Conservation (phyloP, 2,888 invertebrate species). For the Hetaerina titia region DNA sequence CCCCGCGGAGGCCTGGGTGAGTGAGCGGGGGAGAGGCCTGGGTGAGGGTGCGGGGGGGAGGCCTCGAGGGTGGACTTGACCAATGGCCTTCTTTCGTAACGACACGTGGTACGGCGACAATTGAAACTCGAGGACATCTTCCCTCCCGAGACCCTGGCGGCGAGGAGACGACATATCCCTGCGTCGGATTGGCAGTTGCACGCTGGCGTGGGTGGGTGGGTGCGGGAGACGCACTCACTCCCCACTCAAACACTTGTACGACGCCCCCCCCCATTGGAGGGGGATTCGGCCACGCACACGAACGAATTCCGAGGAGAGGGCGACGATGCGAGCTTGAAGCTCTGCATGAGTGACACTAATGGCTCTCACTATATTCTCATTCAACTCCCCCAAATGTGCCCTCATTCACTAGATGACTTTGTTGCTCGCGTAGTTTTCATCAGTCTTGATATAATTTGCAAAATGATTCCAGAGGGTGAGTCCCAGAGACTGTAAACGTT, state of each 20-base stretch:
- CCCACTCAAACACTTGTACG: too few species aligned
- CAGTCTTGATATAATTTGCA: neutral
- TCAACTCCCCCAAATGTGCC: neutral
- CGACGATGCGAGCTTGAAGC: neutral
- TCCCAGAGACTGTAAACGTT: neutral
- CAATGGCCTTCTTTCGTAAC: neutral
- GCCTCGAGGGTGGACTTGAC: neutral
- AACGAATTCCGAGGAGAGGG: too few species aligned
- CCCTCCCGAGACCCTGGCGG: neutral
- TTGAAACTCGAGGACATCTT: constrained; percentile 23
- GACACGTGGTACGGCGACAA: constrained; percentile 1
- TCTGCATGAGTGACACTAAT: neutral
- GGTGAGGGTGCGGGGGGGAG: neutral
- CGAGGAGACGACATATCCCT: neutral
- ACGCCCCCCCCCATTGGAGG: too few species aligned
- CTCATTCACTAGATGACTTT: neutral
- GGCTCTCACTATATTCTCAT: neutral
- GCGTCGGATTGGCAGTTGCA: neutral
- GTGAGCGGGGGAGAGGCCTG: neutral
- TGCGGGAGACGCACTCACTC: too few species aligned
- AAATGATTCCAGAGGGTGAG: neutral
- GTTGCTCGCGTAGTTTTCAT: neutral
- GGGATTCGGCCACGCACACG: too few species aligned
- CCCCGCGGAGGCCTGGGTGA: neutral
- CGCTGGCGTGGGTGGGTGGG: neutral